Evolutionary conservation across 1,140 invertebrate species (phyloP).

Genomic region (Cydia splendana): DNA sequence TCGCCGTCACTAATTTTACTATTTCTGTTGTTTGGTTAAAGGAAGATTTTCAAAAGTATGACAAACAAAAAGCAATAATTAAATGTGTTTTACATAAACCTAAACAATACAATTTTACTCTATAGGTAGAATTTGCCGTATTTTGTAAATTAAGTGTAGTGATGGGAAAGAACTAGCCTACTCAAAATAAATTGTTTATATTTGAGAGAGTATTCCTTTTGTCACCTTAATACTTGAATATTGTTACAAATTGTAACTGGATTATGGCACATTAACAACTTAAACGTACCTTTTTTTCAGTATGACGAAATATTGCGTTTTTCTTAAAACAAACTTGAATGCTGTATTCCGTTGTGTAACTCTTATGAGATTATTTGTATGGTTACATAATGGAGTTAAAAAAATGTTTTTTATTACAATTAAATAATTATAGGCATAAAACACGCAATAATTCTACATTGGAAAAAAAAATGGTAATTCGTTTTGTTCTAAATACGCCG

Average conservation of each 20-base stretch:
- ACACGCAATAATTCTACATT: no score
- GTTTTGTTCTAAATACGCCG: not conserved
- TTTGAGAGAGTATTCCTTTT: constrained; percentile 27
- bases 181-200: constrained; percentile 33
- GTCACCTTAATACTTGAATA: constrained; percentile 24
- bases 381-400: no score
- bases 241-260: not conserved
- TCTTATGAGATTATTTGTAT: no score
- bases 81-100: constrained; percentile 21
- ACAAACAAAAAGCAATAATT: constrained; percentile 20
- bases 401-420: no score
- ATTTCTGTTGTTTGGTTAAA: constrained; percentile 14
- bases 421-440: no score
- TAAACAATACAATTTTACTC: constrained; percentile 8
- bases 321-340: no score
- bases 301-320: not conserved
- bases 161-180: constrained; percentile 18
- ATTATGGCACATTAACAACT: not conserved
- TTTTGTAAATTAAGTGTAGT: constrained; percentile 33
- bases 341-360: no score
- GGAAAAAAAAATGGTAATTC: no score
- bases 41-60: not conserved
- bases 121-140: constrained; percentile 16
- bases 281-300: not conserved
- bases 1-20: not conserved